These are phyloP conservation scores for Alfaro cultratus DNA, from an alignment of 2,797 vertebrate species.

Conservation along the genomic window DNA sequence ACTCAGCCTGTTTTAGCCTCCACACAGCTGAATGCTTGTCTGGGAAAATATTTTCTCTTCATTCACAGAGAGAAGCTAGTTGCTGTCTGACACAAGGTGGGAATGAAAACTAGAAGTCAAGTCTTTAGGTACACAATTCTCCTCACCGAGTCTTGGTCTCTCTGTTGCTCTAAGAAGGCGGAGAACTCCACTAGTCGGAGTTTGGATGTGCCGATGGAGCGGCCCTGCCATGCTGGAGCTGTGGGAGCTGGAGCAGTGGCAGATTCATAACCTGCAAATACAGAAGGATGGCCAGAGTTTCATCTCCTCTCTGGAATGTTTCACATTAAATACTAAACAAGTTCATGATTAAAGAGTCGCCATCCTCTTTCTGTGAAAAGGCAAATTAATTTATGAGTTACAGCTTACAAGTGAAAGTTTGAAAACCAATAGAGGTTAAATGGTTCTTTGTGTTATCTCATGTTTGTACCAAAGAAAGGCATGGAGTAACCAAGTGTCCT, in stretches of 20 bases:
- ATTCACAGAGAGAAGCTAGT: conserved; percentile 36
- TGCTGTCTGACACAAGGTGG: conserved; percentile 44
- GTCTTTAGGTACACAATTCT: conserved; percentile 16
- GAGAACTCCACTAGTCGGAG: conserved; percentile 98
- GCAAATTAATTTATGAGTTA: neutral
- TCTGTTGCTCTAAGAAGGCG: conserved; percentile 96
- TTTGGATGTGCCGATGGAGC: conserved; percentile 97
- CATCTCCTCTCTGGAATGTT: conserved; percentile 4
- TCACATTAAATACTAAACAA: neutral
- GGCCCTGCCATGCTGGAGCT: conserved; percentile 96
- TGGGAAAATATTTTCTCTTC: conserved; percentile 57
- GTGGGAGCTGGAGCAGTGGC: conserved; percentile 89
- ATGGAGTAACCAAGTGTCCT: neutral
- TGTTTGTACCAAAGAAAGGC: neutral
- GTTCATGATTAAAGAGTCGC: neutral
- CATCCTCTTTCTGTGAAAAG: neutral
- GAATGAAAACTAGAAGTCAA: conserved; percentile 39
- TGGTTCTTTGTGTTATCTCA: neutral
- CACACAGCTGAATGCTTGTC: conserved; percentile 44
- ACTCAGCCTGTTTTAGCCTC: conserved; percentile 54
- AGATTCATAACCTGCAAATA: conserved; percentile 89
- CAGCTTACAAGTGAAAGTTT: neutral
- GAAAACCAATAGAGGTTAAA: neutral
- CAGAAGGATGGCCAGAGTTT: conserved; percentile 20
- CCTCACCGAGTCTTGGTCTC: conserved; percentile 95